Evolutionary conservation across 2,113 vertebrate genomes (phyloP).

Genomic region (Maccullochella peelii): DNA sequence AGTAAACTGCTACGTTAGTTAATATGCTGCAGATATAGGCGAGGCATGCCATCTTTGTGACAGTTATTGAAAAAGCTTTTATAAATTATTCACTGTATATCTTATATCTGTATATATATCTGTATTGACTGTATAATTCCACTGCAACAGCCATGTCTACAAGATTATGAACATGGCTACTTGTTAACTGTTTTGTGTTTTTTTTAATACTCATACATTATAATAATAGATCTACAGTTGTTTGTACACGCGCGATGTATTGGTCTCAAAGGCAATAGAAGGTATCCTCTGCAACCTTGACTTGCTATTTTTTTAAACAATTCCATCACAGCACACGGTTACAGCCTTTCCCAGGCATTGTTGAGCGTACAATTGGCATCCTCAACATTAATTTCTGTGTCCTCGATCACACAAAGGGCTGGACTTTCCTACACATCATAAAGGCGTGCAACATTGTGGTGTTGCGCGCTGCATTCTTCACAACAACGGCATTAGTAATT

Average conservation of each 20-base stretch:
- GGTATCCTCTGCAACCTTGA: slow-evolving; percentile 16
- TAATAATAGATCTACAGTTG: background rate
- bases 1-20: background rate
- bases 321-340: background rate
- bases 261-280: background rate
- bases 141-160: background rate
- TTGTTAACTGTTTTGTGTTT: background rate
- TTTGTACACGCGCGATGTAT: background rate
- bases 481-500: slow-evolving; percentile 52
- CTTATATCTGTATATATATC: too few species aligned
- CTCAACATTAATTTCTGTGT: slow-evolving; percentile 21
- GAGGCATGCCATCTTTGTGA: background rate
- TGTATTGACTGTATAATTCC: background rate
- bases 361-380: background rate
- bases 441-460: slow-evolving; percentile 44
- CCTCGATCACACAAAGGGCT: slow-evolving; percentile 8
- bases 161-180: background rate
- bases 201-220: background rate
- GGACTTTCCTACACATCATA: background rate
- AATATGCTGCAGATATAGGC: background rate
- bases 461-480: slow-evolving; percentile 40
- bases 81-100: background rate
- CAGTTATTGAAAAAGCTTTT: background rate
- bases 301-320: slow-evolving; percentile 1
- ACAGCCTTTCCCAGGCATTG: slow-evolving; percentile 8